phyloP scores from a whole-genome alignment of 2,888 invertebrate genomes.

The Andricus quercusramuli region DNA sequence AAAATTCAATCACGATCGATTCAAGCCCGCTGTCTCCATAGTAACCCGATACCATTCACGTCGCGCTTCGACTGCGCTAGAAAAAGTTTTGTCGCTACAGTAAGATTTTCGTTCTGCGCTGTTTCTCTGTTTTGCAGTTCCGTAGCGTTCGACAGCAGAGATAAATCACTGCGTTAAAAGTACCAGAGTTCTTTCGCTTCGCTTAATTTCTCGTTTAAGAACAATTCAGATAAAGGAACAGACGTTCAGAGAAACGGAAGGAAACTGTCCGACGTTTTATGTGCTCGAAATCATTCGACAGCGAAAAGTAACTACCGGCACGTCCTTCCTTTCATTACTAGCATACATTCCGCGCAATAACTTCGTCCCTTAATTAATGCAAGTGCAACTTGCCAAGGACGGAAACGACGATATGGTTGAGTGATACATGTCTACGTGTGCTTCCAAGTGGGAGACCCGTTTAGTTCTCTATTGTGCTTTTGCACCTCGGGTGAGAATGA shows the following conservation, averaged over 20 bases:
- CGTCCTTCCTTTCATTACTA: slow-evolving; percentile 27
- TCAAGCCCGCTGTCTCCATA: slow-evolving; percentile 20
- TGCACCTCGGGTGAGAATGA: slow-evolving; percentile 21
- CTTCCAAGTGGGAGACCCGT: slow-evolving; percentile 18
- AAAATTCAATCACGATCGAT: slow-evolving; percentile 32
- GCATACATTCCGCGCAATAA: slow-evolving; percentile 43
- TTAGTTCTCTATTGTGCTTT: slow-evolving; percentile 28
- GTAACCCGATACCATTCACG: slow-evolving; percentile 20
- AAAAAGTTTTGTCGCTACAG: slow-evolving; percentile 24
- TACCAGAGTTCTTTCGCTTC: slow-evolving; percentile 29
- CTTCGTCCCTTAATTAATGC: slow-evolving; percentile 43
- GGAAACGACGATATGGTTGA: slow-evolving; percentile 47
- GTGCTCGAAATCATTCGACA: slow-evolving; percentile 32
- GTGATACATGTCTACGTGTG: slow-evolving; percentile 39
- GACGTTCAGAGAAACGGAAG: slow-evolving; percentile 30
- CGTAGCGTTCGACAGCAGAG: slow-evolving; percentile 14
- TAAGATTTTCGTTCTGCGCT: slow-evolving; percentile 32
- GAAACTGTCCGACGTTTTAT: slow-evolving; percentile 40
- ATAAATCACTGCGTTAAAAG: slow-evolving; percentile 31
- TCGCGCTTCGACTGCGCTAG: slow-evolving; percentile 28
- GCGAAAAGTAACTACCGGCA: slow-evolving; percentile 25
- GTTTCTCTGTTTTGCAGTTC: slow-evolving; percentile 23
- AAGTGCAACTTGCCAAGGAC: slow-evolving; percentile 40
- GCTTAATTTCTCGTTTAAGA: slow-evolving; percentile 40
- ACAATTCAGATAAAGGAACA: slow-evolving; percentile 33